These are phyloP conservation scores for Drosophila maculinotata DNA, from an alignment of 2,888 invertebrate genomes.

Conservation along the genomic window DNA sequence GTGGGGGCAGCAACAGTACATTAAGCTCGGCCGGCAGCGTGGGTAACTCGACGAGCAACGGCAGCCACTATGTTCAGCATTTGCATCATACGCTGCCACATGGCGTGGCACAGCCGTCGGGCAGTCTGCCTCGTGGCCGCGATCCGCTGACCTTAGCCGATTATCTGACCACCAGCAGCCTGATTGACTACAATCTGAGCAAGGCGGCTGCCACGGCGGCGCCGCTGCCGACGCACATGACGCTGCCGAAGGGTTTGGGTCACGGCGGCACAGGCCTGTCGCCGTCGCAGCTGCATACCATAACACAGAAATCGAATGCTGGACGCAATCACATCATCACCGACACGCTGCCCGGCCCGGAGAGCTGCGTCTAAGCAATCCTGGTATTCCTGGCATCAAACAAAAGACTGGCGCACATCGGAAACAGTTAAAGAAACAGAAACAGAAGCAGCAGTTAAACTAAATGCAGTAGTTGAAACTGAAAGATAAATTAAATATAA, in stretches of 20 bases:
- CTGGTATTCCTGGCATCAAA: constrained; percentile 60
- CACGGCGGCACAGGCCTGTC: constrained; percentile 65
- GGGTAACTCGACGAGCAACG: constrained; percentile 59
- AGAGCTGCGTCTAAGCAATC: constrained; percentile 91
- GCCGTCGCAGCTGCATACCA: constrained; percentile 73
- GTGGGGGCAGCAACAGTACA: constrained; percentile 51
- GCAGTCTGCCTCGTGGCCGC: constrained; percentile 67
- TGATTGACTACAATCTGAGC: constrained; percentile 84
- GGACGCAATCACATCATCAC: constrained; percentile 91
- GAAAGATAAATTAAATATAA: too few relatives aligned
- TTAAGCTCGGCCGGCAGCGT: constrained; percentile 52
- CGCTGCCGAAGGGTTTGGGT: constrained; percentile 81
- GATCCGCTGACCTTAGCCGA: constrained; percentile 83
- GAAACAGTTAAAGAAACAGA: constrained; percentile 46
- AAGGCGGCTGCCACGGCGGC: constrained; percentile 74
- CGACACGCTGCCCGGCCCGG: constrained; percentile 94
- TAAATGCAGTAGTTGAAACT: constrained; percentile 10
- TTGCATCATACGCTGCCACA: constrained; percentile 82
- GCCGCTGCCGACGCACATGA: constrained; percentile 72
- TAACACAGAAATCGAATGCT: constrained; percentile 85
- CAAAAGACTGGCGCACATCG: constrained; percentile 80
- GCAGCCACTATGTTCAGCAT: constrained; percentile 65
- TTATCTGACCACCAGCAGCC: constrained; percentile 83
- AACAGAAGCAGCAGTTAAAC: constrained; percentile 4
- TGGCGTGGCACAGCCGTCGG: constrained; percentile 49